phyloP scores from a whole-genome alignment of 1,140 invertebrate genomes.

The Ceratosolen fusciceps region DNA sequence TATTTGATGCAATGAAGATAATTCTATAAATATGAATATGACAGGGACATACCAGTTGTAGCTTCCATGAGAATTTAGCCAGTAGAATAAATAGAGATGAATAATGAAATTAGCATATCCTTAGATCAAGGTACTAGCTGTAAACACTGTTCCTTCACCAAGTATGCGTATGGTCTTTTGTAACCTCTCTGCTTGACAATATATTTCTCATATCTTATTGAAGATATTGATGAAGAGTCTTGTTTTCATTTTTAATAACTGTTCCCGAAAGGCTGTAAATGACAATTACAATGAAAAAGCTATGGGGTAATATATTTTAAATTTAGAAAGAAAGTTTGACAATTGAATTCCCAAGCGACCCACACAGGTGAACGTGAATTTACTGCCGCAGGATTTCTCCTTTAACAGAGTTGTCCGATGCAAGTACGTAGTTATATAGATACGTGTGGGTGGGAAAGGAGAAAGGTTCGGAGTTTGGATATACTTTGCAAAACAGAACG shows the following conservation, averaged over 20 bases:
- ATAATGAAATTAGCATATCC: neutral
- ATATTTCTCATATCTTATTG: neutral
- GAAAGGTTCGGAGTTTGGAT: slow-evolving; percentile 18
- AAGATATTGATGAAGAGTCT: neutral
- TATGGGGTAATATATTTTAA: neutral
- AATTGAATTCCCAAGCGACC: slow-evolving; percentile 11
- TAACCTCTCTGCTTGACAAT: slow-evolving; percentile 17
- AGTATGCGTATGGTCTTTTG: slow-evolving; percentile 16
- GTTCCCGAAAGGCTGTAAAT: neutral
- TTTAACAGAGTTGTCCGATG: neutral
- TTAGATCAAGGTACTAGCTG: neutral
- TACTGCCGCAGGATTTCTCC: slow-evolving; percentile 17
- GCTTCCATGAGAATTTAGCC: neutral
- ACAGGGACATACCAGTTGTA: neutral
- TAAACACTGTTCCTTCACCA: slow-evolving; percentile 19
- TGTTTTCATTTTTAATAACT: neutral
- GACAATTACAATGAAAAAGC: neutral
- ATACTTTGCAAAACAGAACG: slow-evolving; percentile 31
- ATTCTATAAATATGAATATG: no score
- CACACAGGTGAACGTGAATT: slow-evolving; percentile 17
- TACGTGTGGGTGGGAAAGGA: slow-evolving; percentile 39
- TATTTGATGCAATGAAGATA: no score
- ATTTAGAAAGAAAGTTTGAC: slow-evolving; percentile 21
- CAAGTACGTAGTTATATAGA: neutral
- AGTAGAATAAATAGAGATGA: neutral